phyloP scores from a whole-genome alignment of 2,113 vertebrate species.

The Phalacrocorax pelagicus region DNA sequence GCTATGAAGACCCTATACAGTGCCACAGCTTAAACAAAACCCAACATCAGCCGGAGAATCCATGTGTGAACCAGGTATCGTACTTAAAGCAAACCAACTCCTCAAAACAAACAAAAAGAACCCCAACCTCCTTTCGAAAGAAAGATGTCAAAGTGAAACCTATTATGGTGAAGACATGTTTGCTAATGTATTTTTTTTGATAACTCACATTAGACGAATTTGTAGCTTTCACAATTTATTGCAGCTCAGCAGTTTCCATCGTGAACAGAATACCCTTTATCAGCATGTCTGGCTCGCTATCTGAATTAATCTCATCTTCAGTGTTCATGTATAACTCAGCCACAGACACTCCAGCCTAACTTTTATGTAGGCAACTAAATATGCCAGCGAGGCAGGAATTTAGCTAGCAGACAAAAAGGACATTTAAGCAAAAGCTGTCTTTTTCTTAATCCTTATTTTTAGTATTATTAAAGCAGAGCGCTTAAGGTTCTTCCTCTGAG shows the following conservation, averaged over 20 bases:
- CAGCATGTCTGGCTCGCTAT: not conserved
- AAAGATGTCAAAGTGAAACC: not conserved
- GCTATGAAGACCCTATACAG: not conserved
- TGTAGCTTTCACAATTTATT: not conserved
- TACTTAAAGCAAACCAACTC: not conserved
- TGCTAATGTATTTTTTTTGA: not conserved
- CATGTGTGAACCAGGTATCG: not conserved
- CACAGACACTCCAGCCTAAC: not conserved
- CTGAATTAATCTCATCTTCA: not conserved
- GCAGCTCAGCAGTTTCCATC: not conserved
- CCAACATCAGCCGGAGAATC: not conserved
- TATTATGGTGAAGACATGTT: not conserved
- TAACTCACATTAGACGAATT: not conserved
- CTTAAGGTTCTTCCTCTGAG: not conserved
- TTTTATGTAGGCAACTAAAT: not conserved
- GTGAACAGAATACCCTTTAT: not conserved
- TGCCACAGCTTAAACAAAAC: not conserved
- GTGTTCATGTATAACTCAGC: not conserved
- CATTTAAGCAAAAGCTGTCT: not conserved
- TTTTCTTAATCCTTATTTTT: slow-evolving; percentile 12
- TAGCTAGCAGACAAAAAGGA: not conserved
- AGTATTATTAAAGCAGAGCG: not conserved
- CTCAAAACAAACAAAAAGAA: too few relatives aligned
- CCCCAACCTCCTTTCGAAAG: not conserved
- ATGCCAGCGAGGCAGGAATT: not conserved